Evolutionary conservation across 2,113 vertebrate species (phyloP), one percentile per base, ranked within the genome.

Genomic region (Alexandromys fortis): DNA sequence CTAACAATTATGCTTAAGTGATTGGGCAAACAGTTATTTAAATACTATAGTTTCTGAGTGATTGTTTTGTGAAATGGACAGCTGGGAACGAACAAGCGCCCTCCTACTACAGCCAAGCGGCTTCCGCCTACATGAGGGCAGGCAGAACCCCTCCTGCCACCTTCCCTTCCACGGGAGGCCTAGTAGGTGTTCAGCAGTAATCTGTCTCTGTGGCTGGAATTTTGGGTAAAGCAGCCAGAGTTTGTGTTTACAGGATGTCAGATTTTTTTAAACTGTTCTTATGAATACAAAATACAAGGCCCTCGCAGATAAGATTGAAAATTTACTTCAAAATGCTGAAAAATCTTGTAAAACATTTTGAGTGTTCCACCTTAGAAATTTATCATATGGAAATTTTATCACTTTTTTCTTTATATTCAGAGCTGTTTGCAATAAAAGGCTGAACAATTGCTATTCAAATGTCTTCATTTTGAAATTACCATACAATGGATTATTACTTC

Each of bases 401-500:
- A 87, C 10, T 79, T 94, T 83, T 83, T 49, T 30, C 30, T 82
- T n/a, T 24, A 94, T 35, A 30, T 12, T 83, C 24, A 63, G 47
- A 16, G 13, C 77, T 89, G 42, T 83, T 95, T 86, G 82, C 19
- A 58, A 83, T 90, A 79, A 90, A 89, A 68, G 75, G n/a, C 33
- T 78, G 65, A 92, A 42, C 42, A 90, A 83, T 16, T 96, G 7
- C 82, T 90, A 92, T n/a, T 68, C 52, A 85, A 38, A 86, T 24
- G 13, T 35, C 92, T 94, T 24, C 47, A 88, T 87, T 92, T 87
- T 95, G 17, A 93, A 91, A 85, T 85, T 89, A 61, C 7, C 76
- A 67, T 61, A 52, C n/a, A 95, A 68, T 81, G 33, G 52, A 83
- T 45, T 49, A 65, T 70, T 65, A 87, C 12, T 45, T 52, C 1